Evolutionary conservation across 2,797 vertebrate genomes (phyloP).

Genomic region (Xenentodon cancila): DNA sequence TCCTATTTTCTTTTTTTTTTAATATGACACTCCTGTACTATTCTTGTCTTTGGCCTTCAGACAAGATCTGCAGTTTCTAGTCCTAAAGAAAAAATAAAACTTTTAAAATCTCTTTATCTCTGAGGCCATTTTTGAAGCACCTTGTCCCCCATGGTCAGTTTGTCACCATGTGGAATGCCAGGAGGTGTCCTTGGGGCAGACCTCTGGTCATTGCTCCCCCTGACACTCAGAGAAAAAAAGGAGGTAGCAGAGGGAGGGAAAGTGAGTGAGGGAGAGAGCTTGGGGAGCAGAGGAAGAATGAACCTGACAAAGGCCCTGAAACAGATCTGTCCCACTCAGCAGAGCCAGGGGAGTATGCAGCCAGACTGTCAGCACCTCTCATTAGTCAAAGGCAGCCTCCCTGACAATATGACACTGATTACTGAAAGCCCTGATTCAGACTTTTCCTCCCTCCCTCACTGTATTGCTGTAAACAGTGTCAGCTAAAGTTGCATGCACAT

Average conservation of each 20-base stretch:
- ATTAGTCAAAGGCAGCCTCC: slow-evolving; percentile 84
- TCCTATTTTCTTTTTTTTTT: slow-evolving; percentile 54
- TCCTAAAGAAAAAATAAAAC: slow-evolving; percentile 54
- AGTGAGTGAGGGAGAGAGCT: slow-evolving; percentile 24
- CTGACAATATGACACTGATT: slow-evolving; percentile 86
- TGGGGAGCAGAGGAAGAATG: slow-evolving; percentile 57
- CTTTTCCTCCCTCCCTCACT: slow-evolving; percentile 68
- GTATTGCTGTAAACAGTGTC: slow-evolving; percentile 67
- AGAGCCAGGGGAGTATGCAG: slow-evolving; percentile 78
- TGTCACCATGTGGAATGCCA: slow-evolving; percentile 78
- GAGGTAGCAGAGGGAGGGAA: slow-evolving; percentile 32
- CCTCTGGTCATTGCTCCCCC: slow-evolving; percentile 82
- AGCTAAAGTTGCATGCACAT: slow-evolving; percentile 60
- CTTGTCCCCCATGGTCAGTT: slow-evolving; percentile 80
- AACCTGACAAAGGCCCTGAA: slow-evolving; percentile 80
- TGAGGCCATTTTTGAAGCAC: slow-evolving; percentile 71
- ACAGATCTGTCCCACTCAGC: slow-evolving; percentile 83
- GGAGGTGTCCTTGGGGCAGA: slow-evolving; percentile 83
- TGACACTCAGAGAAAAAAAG: slow-evolving; percentile 61
- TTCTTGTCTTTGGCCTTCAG: slow-evolving; percentile 33
- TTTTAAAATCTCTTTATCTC: slow-evolving; percentile 80
- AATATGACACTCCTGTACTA: slow-evolving; percentile 37
- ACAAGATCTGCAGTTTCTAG: slow-evolving; percentile 64
- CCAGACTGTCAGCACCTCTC: slow-evolving; percentile 84
- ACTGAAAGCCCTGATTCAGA: slow-evolving; percentile 82